Conservation (phyloP, 2,797 vertebrate species). For the Nothura maculosa region DNA sequence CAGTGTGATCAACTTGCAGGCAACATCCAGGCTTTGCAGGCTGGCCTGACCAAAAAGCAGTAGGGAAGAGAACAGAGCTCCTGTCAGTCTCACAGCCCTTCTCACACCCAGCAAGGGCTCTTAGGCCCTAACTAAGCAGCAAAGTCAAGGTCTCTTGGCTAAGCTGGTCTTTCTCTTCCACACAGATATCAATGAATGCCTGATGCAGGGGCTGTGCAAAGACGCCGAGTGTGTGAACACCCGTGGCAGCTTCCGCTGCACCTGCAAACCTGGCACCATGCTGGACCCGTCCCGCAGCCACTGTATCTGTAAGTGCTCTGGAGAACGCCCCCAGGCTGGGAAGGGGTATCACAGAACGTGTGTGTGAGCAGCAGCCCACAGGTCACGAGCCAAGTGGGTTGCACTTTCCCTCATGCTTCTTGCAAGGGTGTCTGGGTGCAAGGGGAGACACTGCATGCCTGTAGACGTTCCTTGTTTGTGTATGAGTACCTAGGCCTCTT, state of each 20-base stretch:
- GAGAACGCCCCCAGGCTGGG: neutral
- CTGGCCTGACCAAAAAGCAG: neutral
- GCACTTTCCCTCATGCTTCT: neutral
- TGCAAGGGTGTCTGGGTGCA: neutral
- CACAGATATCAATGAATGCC: constrained; percentile 95
- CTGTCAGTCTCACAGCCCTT: neutral
- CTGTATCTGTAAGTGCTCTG: constrained; percentile 93
- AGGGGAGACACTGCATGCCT: neutral
- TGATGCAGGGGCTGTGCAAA: constrained; percentile 89
- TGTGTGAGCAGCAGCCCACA: neutral
- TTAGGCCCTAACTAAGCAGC: neutral
- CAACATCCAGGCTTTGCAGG: neutral
- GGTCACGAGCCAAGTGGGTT: neutral
- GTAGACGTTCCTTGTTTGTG: neutral
- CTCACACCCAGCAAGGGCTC: neutral
- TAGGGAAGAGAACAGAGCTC: neutral
- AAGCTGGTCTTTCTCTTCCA: neutral
- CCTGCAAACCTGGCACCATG: constrained; percentile 91
- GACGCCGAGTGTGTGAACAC: constrained; percentile 94
- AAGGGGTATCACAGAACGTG: neutral
- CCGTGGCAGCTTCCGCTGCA: constrained; percentile 93
- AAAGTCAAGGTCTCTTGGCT: neutral
- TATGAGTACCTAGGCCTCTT: neutral
- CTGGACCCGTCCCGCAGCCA: constrained; percentile 93
- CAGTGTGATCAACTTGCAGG: neutral